Conservation (phyloP, 1,140 invertebrate genomes). For the Gryllus bimaculatus region DNA sequence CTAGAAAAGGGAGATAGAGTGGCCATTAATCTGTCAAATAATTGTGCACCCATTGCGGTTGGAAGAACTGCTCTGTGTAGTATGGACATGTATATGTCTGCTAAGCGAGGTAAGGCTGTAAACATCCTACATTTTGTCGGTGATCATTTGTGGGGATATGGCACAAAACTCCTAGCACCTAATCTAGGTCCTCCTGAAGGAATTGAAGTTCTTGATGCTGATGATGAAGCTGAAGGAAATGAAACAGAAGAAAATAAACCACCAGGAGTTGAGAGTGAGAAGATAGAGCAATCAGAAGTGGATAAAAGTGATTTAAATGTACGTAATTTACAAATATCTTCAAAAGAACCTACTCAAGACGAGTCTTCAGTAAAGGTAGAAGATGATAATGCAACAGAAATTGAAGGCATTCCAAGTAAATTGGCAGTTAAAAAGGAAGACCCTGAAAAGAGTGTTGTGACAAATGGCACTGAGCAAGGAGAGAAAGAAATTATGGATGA, state of each 20-base stretch:
- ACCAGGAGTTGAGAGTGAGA: neutral
- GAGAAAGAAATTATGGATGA: slow-evolving; percentile 57
- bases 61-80: slow-evolving; percentile 63
- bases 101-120: slow-evolving; percentile 64
- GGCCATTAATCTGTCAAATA: slow-evolving; percentile 55
- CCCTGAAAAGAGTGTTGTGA: slow-evolving; percentile 24
- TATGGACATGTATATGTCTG: slow-evolving; percentile 62
- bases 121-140: slow-evolving; percentile 67
- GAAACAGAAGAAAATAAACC: too few relatives aligned
- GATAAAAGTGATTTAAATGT: neutral
- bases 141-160: slow-evolving; percentile 58
- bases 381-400: neutral
- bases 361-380: neutral
- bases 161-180: slow-evolving; percentile 44
- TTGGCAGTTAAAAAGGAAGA: neutral
- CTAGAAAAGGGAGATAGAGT: slow-evolving; percentile 53
- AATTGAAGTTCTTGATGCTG: slow-evolving; percentile 14
- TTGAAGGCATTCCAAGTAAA: neutral
- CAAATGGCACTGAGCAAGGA: slow-evolving; percentile 18
- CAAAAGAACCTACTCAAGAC: neutral
- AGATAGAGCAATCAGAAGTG: neutral
- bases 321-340: neutral
- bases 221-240: neutral
- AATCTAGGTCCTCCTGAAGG: slow-evolving; percentile 38
- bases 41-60: slow-evolving; percentile 64